phyloP scores from a whole-genome alignment of 1,140 invertebrate genomes.

The Zaprionus vittiger region DNA sequence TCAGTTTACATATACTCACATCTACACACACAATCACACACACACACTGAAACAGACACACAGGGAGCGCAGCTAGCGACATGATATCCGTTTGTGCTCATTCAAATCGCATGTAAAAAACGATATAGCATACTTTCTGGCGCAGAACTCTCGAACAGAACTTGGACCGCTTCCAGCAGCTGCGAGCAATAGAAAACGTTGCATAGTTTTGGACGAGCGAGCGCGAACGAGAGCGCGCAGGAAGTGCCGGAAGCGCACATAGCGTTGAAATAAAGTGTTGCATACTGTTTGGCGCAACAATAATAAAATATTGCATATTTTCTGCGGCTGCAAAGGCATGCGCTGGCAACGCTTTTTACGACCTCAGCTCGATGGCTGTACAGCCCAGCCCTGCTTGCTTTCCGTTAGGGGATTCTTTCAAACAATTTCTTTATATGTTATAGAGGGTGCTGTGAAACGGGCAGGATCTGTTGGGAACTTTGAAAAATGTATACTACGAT shows the following conservation, averaged over 20 bases:
- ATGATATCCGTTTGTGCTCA: conserved; percentile 79
- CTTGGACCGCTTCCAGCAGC: conserved; percentile 69
- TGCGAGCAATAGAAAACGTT: conserved; percentile 25
- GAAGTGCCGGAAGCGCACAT: conserved; percentile 48
- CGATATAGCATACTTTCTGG: conserved; percentile 68
- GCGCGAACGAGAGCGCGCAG: conserved; percentile 7
- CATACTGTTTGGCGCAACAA: conserved; percentile 78
- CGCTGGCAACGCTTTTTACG: conserved; percentile 29
- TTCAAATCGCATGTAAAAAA: conserved; percentile 80
- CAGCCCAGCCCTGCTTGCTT: neutral
- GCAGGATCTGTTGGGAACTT: neutral
- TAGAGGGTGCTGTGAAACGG: neutral
- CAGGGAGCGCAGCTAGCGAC: conserved; percentile 45
- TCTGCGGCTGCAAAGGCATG: conserved; percentile 50
- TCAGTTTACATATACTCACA: neutral
- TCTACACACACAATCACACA: conserved; percentile 19
- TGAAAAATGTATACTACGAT: neutral
- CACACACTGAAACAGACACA: conserved; percentile 10
- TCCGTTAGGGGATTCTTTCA: neutral
- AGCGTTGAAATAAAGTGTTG: conserved; percentile 81
- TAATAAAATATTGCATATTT: conserved; percentile 80
- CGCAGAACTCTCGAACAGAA: conserved; percentile 49
- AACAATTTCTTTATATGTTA: neutral
- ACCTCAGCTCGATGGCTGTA: conserved; percentile 2
- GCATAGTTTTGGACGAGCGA: conserved; percentile 20